Evolutionary conservation across 1,140 invertebrate genomes (phyloP).

Genomic region (Ceratoteleas bidentatus): DNA sequence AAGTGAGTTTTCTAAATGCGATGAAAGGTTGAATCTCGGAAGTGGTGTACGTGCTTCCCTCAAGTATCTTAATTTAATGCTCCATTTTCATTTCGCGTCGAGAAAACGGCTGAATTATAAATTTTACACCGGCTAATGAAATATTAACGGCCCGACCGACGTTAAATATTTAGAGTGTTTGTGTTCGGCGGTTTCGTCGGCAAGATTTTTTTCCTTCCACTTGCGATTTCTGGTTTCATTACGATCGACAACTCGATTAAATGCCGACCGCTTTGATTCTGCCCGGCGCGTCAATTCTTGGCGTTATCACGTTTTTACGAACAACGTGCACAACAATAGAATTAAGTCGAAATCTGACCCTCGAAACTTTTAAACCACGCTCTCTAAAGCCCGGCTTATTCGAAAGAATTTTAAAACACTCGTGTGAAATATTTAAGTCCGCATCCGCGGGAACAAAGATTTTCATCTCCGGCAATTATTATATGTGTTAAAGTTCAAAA

Average conservation of each 20-base stretch:
- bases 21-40: too few species aligned
- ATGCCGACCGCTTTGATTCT: too few species aligned
- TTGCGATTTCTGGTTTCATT: too few species aligned
- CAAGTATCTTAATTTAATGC: slow-evolving; percentile 44
- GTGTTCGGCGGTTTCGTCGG: background rate
- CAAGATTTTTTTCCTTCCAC: too few species aligned
- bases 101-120: slow-evolving; percentile 22
- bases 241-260: too few species aligned
- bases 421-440: slow-evolving; percentile 14
- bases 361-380: background rate
- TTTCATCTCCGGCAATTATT: slow-evolving; percentile 35
- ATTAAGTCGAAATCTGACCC: slow-evolving; percentile 7
- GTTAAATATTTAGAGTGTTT: slow-evolving; percentile 12
- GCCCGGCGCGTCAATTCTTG: too few species aligned
- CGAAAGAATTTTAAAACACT: slow-evolving; percentile 14
- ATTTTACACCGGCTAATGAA: slow-evolving; percentile 18
- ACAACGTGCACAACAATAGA: too few species aligned
- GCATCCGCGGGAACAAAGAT: slow-evolving; percentile 24
- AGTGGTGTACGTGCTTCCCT: too few species aligned
- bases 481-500: slow-evolving; percentile 29
- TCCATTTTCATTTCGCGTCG: slow-evolving; percentile 16
- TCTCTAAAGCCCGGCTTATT: background rate
- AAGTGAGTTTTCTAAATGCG: too few species aligned
- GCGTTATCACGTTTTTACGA: too few species aligned
- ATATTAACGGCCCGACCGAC: slow-evolving; percentile 7